A percentile compares a stretch with the other conserved stretches of the same genome.
Conservation (phyloP, 2,888 invertebrate species). For the Campoplex capitator region DNA sequence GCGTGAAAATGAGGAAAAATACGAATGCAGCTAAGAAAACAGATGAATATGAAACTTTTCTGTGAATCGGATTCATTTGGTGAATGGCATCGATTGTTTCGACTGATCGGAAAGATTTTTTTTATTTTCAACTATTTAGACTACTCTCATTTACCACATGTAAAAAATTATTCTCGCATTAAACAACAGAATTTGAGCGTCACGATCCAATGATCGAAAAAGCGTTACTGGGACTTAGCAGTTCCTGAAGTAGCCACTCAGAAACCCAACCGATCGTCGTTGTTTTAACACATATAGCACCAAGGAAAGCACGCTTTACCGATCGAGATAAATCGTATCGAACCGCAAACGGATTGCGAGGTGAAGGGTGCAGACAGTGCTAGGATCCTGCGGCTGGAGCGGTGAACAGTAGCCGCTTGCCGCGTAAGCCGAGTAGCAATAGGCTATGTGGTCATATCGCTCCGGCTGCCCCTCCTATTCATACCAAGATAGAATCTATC, state of each 20-base stretch:
- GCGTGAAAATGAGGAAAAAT: slow-evolving; percentile 1
- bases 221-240: slow-evolving; percentile 48
- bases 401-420: slow-evolving; percentile 62
- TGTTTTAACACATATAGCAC: slow-evolving; percentile 60
- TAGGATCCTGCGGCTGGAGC: slow-evolving; percentile 28
- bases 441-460: slow-evolving; percentile 81
- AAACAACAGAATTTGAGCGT: slow-evolving; percentile 44
- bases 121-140: slow-evolving; percentile 34
- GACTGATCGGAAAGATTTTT: neutral
- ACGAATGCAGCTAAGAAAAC: neutral
- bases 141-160: slow-evolving; percentile 14
- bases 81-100: neutral
- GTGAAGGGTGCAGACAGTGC: slow-evolving; percentile 68
- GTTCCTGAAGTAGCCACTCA: slow-evolving; percentile 48
- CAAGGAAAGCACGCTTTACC: slow-evolving; percentile 64
- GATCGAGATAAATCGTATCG: slow-evolving; percentile 74
- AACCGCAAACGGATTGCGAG: slow-evolving; percentile 70
- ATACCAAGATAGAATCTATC: slow-evolving; percentile 77
- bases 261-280: slow-evolving; percentile 60
- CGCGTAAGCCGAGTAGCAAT: slow-evolving; percentile 81
- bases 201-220: slow-evolving; percentile 63
- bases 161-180: slow-evolving; percentile 50
- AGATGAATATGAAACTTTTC: neutral
- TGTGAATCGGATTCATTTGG: neutral
- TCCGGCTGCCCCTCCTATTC: slow-evolving; percentile 73